Evolutionary conservation across 2,888 invertebrate genomes (phyloP).

Genomic region (Callosobruchus maculatus): DNA sequence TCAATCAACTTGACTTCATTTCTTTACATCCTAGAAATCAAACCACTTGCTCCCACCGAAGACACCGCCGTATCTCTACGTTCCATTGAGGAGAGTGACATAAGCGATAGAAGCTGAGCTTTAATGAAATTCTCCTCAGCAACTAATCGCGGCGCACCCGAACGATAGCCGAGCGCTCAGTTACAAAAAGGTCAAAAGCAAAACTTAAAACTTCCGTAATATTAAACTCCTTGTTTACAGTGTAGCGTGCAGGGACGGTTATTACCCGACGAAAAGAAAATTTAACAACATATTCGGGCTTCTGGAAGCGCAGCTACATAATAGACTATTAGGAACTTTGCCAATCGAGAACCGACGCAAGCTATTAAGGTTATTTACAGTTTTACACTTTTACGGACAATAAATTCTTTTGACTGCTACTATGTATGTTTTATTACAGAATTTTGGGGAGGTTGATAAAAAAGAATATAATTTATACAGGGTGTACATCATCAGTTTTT

Average conservation of each 20-base stretch:
- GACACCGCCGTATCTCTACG: neutral
- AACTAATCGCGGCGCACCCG: neutral
- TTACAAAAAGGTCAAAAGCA: neutral
- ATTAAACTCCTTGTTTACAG: neutral
- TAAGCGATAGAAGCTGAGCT: neutral
- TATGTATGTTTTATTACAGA: neutral
- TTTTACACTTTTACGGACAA: neutral
- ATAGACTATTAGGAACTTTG: constrained; percentile 2
- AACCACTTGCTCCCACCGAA: neutral
- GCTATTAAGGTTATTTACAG: neutral
- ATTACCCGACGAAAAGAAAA: constrained; percentile 24
- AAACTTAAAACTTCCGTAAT: neutral
- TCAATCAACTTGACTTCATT: no score
- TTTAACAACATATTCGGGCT: constrained; percentile 6
- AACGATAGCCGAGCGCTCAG: neutral
- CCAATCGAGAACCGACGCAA: neutral
- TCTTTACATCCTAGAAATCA: no score
- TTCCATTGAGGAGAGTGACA: neutral
- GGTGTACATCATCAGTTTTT: no score
- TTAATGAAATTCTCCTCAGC: neutral
- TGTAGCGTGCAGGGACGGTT: constrained; percentile 20
- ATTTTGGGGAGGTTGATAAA: neutral
- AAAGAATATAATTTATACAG: no score
- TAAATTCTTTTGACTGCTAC: neutral
- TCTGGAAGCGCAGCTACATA: neutral